phyloP scores from a whole-genome alignment of 2,797 vertebrate genomes.

The Sebastes vulpes region DNA sequence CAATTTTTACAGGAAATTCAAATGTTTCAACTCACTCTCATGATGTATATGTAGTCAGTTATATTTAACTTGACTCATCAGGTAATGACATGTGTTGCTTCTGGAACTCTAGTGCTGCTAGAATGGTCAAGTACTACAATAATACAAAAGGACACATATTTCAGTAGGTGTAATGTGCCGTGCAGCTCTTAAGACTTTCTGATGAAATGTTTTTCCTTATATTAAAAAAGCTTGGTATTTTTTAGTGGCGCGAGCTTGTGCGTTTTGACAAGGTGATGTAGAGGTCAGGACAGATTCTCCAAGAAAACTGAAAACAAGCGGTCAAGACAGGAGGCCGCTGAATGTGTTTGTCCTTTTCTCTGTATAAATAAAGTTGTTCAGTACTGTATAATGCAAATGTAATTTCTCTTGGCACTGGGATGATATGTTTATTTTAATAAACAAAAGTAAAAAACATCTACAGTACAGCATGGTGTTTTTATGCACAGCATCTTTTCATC shows the following conservation, averaged over 20 bases:
- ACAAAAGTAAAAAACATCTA: neutral
- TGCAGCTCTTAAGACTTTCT: neutral
- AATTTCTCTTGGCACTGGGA: neutral
- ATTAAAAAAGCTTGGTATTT: neutral
- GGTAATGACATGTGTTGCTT: neutral
- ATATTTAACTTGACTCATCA: neutral
- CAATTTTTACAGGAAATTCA: neutral
- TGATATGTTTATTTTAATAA: conserved; percentile 48
- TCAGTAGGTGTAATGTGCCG: neutral
- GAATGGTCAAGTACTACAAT: neutral
- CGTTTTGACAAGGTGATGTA: neutral
- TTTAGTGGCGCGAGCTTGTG: neutral
- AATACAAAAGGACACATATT: neutral
- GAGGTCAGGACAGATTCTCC: neutral
- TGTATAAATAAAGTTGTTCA: neutral
- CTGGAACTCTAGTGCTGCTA: neutral
- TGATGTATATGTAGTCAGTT: neutral
- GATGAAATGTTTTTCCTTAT: neutral
- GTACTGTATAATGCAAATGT: neutral
- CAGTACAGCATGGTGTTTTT: neutral
- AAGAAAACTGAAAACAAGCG: neutral
- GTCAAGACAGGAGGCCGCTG: neutral
- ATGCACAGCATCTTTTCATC: neutral
- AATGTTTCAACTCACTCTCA: neutral
- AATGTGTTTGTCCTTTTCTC: neutral